Evolutionary conservation across 23 tunicate species (phyloP), one percentile per base, ranked within the genome.

Genomic region (Ascidia mentula): DNA sequence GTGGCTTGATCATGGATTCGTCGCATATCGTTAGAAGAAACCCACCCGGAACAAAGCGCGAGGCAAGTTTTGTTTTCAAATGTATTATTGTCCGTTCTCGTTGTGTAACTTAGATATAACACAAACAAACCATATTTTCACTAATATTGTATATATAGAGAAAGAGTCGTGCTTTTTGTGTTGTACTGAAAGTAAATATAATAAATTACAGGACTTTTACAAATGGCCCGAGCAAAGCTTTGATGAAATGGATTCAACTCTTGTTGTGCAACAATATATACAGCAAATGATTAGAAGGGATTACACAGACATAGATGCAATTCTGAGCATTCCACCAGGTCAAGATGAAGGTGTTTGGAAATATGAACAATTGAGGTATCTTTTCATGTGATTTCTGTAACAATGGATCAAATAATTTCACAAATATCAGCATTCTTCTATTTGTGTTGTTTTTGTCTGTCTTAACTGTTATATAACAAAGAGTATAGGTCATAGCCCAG

Each of bases 341-440:
- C 96, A 90, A 36, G 99, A 95, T 83, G 99, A 95, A 82, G 99
- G 91, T 15, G 99, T 95, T 40, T 95, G 99, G 99, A 95, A 95
- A 80, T 95, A 95, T 76, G 99, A 95, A 82, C 99, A 95, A 31
- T 69, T 95, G 32, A 86, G 98, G 98, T 93, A 30, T n/a, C n/a
- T n/a, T n/a, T n/a, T n/a, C n/a, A 73, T n/a, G n/a, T n/a, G n/a
- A n/a, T n/a, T n/a, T n/a, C n/a, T n/a, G n/a, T 53, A 28, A 53
- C 7, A 53, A 26, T 9, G 15, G 53, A 12, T 42, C 15, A 20
- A 53, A 53, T 53, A 53, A 20, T 5, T 42, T 15, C 53, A 42
- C 53, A 42, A 42, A 42, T 5, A n/a, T n/a, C n/a, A n/a, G n/a
- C n/a, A n/a, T n/a, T n/a, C n/a, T n/a, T n/a, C n/a, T n/a, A n/a